phyloP scores from a whole-genome alignment of 1,140 invertebrate genomes.

The silkworm (Bombyx mori) region DNA sequence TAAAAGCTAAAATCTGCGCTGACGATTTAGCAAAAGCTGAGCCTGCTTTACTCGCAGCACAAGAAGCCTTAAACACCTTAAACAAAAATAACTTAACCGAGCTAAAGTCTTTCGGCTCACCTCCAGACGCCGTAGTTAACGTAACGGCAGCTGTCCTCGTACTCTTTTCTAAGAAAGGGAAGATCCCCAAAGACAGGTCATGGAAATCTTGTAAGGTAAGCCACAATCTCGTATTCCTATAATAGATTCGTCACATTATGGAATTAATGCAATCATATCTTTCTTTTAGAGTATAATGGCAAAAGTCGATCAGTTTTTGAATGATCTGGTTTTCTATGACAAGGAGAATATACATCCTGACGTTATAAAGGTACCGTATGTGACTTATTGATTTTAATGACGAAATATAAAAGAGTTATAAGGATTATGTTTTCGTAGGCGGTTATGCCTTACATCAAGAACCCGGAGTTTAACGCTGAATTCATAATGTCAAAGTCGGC shows the following conservation, averaged over 20 bases:
- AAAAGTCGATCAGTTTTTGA: slow-evolving; percentile 86
- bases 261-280: neutral
- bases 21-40: slow-evolving; percentile 92
- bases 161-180: slow-evolving; percentile 86
- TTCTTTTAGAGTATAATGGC: slow-evolving; percentile 71
- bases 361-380: slow-evolving; percentile 79
- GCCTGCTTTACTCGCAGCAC: slow-evolving; percentile 89
- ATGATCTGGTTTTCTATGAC: slow-evolving; percentile 89
- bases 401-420: no score
- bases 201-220: slow-evolving; percentile 91
- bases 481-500: slow-evolving; percentile 88
- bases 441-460: slow-evolving; percentile 67
- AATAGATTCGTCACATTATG: neutral
- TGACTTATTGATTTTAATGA: neutral
- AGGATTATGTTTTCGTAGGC: slow-evolving; percentile 26
- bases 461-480: slow-evolving; percentile 88
- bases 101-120: slow-evolving; percentile 92
- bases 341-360: slow-evolving; percentile 95
- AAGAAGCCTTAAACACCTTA: slow-evolving; percentile 91
- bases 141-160: slow-evolving; percentile 91
- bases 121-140: slow-evolving; percentile 85
- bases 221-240: neutral
- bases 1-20: slow-evolving; percentile 89
- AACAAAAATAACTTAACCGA: slow-evolving; percentile 96
- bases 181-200: slow-evolving; percentile 91